Percentiles rank a stretch among this genome's conserved stretches.
phyloP scores from a whole-genome alignment of 2,888 invertebrate species.

The Lochmaea crataegi region DNA sequence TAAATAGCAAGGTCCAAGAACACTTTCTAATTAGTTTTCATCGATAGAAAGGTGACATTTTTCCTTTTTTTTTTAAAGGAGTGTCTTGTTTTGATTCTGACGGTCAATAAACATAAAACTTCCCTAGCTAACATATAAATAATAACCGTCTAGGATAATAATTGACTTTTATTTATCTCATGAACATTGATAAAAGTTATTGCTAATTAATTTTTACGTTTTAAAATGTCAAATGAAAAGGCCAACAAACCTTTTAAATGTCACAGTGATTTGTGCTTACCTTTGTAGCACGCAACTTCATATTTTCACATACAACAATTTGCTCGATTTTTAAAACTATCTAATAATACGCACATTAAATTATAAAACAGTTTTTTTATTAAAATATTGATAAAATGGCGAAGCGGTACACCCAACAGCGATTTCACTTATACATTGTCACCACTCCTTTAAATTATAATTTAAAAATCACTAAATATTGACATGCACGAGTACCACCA shows the following conservation, averaged over 20 bases:
- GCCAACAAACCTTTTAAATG: slow-evolving; percentile 52
- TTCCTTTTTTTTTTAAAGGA: slow-evolving; percentile 27
- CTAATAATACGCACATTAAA: slow-evolving; percentile 38
- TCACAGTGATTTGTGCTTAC: slow-evolving; percentile 43
- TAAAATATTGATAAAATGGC: slow-evolving; percentile 53
- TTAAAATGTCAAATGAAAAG: slow-evolving; percentile 54
- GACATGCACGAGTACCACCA: slow-evolving; percentile 23
- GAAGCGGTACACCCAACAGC: slow-evolving; percentile 54
- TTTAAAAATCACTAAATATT: slow-evolving; percentile 35
- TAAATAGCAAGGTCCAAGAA: slow-evolving; percentile 19
- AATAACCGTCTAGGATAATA: not conserved
- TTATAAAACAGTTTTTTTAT: slow-evolving; percentile 41
- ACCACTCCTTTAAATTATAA: slow-evolving; percentile 52
- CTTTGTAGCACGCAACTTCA: slow-evolving; percentile 41
- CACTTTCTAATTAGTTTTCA: slow-evolving; percentile 30
- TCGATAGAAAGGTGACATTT: slow-evolving; percentile 17
- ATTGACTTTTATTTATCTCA: slow-evolving; percentile 18
- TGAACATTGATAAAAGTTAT: slow-evolving; percentile 29
- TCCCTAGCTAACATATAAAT: not conserved
- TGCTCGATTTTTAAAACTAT: slow-evolving; percentile 30
- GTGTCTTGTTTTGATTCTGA: slow-evolving; percentile 27
- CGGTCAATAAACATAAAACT: slow-evolving; percentile 30
- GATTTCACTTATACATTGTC: slow-evolving; percentile 46
- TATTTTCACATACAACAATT: slow-evolving; percentile 37
- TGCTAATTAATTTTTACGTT: slow-evolving; percentile 43